Evolutionary conservation across 2,113 vertebrate species (phyloP).

Genomic region (Probosciger aterrimus): DNA sequence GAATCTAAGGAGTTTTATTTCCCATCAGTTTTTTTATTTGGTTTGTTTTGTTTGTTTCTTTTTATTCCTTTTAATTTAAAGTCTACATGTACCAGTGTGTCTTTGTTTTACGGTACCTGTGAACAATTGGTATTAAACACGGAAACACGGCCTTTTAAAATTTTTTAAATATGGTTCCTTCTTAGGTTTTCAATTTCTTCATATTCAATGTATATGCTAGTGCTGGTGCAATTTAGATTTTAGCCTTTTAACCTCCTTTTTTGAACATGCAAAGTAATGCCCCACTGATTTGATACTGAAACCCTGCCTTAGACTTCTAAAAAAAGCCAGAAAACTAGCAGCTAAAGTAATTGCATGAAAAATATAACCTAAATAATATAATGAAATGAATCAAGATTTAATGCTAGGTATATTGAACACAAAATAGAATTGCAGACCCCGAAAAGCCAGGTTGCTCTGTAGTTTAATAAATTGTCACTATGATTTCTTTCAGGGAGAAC

Average conservation of each 20-base stretch:
- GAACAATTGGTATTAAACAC: slow-evolving; percentile 62
- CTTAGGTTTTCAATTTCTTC: slow-evolving; percentile 59
- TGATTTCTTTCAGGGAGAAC: slow-evolving; percentile 99
- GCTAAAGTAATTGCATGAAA: slow-evolving; percentile 94
- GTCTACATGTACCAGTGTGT: slow-evolving; percentile 14
- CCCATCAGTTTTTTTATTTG: slow-evolving; percentile 74
- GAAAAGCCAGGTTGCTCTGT: slow-evolving; percentile 99
- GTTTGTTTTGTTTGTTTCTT: neutral
- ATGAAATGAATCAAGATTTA: slow-evolving; percentile 81
- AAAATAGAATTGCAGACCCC: slow-evolving; percentile 91
- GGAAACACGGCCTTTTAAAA: slow-evolving; percentile 22
- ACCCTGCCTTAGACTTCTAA: slow-evolving; percentile 73
- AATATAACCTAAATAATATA: slow-evolving; percentile 82
- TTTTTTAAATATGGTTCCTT: slow-evolving; percentile 52
- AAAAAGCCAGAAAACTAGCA: slow-evolving; percentile 75
- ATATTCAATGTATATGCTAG: slow-evolving; percentile 62
- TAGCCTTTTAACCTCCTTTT: slow-evolving; percentile 62
- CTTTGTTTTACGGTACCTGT: slow-evolving; percentile 52
- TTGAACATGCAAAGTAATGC: slow-evolving; percentile 87
- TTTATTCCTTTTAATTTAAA: slow-evolving; percentile 36
- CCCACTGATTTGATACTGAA: slow-evolving; percentile 91
- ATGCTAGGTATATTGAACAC: slow-evolving; percentile 82
- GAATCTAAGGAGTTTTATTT: slow-evolving; percentile 99
- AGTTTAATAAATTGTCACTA: slow-evolving; percentile 99
- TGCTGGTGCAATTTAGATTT: slow-evolving; percentile 60